A percentile compares a stretch with the other conserved stretches of the same genome.
Evolutionary conservation across 2,113 vertebrate genomes (phyloP).

Genomic region (Cyprinodon brontotheroides): DNA sequence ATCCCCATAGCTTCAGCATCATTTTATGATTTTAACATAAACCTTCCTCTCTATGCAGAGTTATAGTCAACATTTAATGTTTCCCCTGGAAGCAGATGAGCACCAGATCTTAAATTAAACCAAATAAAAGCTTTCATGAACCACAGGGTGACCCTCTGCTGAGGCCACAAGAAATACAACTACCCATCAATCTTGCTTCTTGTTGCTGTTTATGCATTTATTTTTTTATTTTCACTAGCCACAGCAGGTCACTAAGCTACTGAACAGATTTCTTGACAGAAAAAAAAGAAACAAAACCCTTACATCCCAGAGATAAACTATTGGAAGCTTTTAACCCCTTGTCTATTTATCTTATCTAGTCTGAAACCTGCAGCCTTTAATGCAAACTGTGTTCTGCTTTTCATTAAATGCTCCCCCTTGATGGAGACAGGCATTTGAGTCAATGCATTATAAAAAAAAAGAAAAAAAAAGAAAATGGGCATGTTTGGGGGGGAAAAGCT

Average conservation of each 20-base stretch:
- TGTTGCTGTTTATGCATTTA: background rate
- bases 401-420: conserved; percentile 45
- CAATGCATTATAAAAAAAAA: conserved; percentile 39
- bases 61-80: background rate
- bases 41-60: background rate
- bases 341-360: conserved; percentile 44
- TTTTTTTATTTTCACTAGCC: conserved; percentile 5
- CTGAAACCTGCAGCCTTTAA: conserved; percentile 21
- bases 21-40: background rate
- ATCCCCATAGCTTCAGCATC: background rate
- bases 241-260: background rate
- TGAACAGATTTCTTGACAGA: conserved; percentile 15
- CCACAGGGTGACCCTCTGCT: background rate
- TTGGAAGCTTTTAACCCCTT: conserved; percentile 34
- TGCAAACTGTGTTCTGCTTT: conserved; percentile 43
- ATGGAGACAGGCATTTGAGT: conserved; percentile 43
- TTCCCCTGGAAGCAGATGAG: background rate
- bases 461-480: conserved; percentile 41
- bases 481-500: conserved; percentile 43
- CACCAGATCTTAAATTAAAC: background rate
- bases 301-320: conserved; percentile 29
- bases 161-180: background rate
- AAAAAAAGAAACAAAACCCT: background rate
- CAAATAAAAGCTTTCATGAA: background rate
- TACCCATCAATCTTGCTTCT: conserved; percentile 1